A percentile compares a stretch with the other conserved stretches of the same genome.
phyloP scores from a whole-genome alignment of 2,888 invertebrate species.

The Hedychridium roseum region DNA sequence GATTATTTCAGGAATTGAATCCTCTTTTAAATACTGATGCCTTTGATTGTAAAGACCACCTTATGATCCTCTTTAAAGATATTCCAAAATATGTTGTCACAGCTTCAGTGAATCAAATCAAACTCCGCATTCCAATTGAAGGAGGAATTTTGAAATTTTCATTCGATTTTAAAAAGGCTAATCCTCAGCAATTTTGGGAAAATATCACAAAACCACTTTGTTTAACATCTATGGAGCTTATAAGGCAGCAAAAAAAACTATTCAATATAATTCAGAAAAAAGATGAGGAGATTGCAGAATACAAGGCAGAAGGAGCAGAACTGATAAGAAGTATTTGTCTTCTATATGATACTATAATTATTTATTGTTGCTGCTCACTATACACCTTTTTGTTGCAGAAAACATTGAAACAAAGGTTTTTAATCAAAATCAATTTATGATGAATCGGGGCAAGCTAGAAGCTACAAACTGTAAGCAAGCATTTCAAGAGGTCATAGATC shows the following conservation, averaged over 20 bases:
- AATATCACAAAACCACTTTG: constrained; percentile 48
- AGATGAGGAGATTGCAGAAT: constrained; percentile 55
- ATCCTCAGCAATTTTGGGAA: constrained; percentile 40
- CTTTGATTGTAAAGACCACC: constrained; percentile 34
- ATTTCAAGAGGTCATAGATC: constrained; percentile 34
- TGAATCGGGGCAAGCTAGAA: constrained; percentile 10
- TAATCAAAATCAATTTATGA: constrained; percentile 34
- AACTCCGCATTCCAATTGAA: constrained; percentile 39
- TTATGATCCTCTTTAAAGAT: constrained; percentile 40
- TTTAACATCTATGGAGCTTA: constrained; percentile 38
- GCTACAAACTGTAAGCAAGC: constrained; percentile 16
- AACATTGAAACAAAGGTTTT: constrained; percentile 50
- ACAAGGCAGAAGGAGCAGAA: constrained; percentile 51
- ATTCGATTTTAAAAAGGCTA: constrained; percentile 42
- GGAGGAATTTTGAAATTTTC: constrained; percentile 46
- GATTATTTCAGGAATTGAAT: constrained; percentile 46
- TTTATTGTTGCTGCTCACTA: neutral
- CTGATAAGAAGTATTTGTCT: constrained; percentile 47
- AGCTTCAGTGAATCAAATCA: constrained; percentile 33
- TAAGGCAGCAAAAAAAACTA: constrained; percentile 39
- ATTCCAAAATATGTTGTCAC: constrained; percentile 38
- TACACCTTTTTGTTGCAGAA: constrained; percentile 34
- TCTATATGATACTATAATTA: constrained; percentile 4
- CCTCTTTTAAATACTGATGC: constrained; percentile 42
- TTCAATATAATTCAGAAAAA: constrained; percentile 49